These are phyloP conservation scores for Harpagus bidentatus DNA, from an alignment of 2,113 vertebrate genomes.

Conservation along the genomic window DNA sequence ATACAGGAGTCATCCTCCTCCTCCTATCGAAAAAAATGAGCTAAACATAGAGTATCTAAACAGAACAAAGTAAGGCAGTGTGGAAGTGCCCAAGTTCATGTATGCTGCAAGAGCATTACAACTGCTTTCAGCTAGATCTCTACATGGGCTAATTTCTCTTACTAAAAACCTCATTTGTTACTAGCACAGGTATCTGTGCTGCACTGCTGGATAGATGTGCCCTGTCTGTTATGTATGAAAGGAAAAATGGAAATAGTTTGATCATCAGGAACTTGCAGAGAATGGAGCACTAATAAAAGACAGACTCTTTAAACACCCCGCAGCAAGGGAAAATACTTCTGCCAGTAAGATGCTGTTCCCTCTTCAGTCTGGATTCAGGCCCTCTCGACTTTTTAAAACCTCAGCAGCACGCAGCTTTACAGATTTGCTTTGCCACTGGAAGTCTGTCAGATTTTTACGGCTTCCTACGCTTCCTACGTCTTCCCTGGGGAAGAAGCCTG, in stretches of 20 bases:
- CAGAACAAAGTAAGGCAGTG: background rate
- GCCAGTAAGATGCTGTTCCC: background rate
- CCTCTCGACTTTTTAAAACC: background rate
- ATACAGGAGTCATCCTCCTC: background rate
- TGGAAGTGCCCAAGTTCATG: background rate
- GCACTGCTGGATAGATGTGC: background rate
- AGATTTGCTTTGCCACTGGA: background rate
- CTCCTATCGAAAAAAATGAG: background rate
- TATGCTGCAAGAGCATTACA: background rate
- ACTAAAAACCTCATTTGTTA: background rate
- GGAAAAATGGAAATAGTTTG: background rate
- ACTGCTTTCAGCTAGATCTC: background rate
- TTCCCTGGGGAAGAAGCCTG: background rate
- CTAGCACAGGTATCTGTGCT: background rate
- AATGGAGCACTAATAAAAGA: background rate
- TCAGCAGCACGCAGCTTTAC: background rate
- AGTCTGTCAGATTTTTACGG: background rate
- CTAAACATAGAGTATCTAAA: background rate
- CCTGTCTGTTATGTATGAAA: background rate
- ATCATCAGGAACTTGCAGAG: background rate
- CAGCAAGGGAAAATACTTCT: background rate
- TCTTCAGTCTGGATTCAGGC: background rate
- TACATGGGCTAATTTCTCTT: background rate
- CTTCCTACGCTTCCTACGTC: background rate
- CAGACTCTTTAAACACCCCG: background rate